Conservation (phyloP, 1,140 invertebrate species). For the Drosophila jambulina region DNA sequence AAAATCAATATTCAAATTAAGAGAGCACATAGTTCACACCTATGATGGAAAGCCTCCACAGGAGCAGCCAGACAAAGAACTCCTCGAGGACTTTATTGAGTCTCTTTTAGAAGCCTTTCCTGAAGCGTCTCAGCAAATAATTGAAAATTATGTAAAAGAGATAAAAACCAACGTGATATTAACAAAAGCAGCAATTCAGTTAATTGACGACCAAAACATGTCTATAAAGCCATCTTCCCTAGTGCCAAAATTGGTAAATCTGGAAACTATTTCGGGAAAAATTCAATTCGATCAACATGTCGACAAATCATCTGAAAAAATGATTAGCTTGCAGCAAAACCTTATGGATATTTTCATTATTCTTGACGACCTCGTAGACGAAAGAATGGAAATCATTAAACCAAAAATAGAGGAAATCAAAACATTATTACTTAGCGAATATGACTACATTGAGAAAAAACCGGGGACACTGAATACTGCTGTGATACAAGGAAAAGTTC, state of each 20-base stretch:
- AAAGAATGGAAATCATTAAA: conserved; percentile 36
- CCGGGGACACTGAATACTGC: conserved; percentile 25
- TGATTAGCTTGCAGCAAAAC: conserved; percentile 69
- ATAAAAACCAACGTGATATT: conserved; percentile 63
- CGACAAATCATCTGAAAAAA: conserved; percentile 67
- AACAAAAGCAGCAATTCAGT: conserved; percentile 53
- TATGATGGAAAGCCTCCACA: conserved; percentile 57
- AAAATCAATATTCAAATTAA: conserved; percentile 70
- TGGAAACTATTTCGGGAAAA: conserved; percentile 58
- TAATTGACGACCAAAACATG: conserved; percentile 59
- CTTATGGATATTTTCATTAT: conserved; percentile 74
- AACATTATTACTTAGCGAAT: conserved; percentile 45
- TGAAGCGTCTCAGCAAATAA: conserved; percentile 41
- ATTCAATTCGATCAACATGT: conserved; percentile 34
- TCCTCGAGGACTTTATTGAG: conserved; percentile 63
- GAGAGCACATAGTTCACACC: conserved; percentile 78
- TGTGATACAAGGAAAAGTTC: conserved; percentile 46
- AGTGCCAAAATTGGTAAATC: conserved; percentile 57
- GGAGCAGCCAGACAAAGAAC: conserved; percentile 27
- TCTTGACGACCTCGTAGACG: conserved; percentile 66
- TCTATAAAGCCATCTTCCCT: conserved; percentile 56
- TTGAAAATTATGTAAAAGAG: conserved; percentile 46
- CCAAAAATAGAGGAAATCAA: conserved; percentile 53
- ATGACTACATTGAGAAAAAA: conserved; percentile 61
- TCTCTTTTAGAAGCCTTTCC: conserved; percentile 47